Evolutionary conservation across 2,888 invertebrate genomes (phyloP), one percentile per base, ranked within the genome.

Genomic region (Galerucella nymphaeae): DNA sequence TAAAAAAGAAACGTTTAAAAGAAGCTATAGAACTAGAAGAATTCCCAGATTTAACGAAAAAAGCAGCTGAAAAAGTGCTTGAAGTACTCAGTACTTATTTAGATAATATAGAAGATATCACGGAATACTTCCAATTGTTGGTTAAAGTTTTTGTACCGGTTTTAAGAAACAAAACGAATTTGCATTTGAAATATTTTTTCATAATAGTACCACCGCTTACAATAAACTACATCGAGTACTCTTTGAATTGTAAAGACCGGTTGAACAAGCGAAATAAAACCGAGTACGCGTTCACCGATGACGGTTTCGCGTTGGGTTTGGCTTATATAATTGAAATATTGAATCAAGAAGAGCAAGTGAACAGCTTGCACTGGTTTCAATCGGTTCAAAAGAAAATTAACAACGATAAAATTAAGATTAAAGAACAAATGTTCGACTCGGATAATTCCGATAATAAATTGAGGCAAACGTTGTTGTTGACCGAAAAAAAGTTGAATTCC

Each of bases 301-400:
- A 99, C 87, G 99, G 99, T 14, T 99, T 99, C 88, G 95, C 97
- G 5, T 95, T 99, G 91, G 99, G 92, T 70, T 85, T 94, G 48
- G 97, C 98, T 0, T 99, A 97, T 83, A 94, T 99, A 79, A 89
- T 98, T 73, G 96, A 95, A 84, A 88, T 99, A 73, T 87, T 99
- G 59, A 93, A 96, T 85, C 97, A 98, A 87, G 90, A 90, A 80
- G 85, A 86, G 20, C 94, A 95, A 81, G 94, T 98, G 84, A 96
- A 98, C 87, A 92, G 96, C 0, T 88, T 99, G 8, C 96, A 97
- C 85, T 99, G 99, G 99, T 98, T 98, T 84, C 92, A 95, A 80
- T 94, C 96, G 2, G 93, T 97, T 11, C 90, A 91, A 83, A 90
- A 91, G 65, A 93, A 95, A 82, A 92, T 94, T 78, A 86, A 85